Conservation (phyloP, 2,888 invertebrate species). For the Ichneumon xanthorius region DNA sequence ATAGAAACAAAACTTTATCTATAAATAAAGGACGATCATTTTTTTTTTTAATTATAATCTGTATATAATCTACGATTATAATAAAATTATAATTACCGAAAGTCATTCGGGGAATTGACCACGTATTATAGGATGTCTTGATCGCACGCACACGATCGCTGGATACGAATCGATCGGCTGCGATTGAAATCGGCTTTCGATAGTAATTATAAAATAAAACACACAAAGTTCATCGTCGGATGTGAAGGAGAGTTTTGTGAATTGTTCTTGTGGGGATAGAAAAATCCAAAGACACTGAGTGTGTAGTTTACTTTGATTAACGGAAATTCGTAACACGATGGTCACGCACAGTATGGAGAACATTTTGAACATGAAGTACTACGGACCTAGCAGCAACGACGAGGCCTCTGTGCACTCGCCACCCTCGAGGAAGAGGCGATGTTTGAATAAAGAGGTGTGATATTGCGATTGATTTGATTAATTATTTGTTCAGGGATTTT, state of each 20-base stretch:
- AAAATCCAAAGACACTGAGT: neutral
- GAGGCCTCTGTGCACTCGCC: constrained; percentile 77
- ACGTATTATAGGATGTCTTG: constrained; percentile 19
- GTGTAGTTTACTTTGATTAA: constrained; percentile 14
- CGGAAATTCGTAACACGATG: constrained; percentile 71
- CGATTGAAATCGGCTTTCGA: constrained; percentile 6
- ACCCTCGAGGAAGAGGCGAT: constrained; percentile 80
- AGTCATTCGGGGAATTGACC: neutral
- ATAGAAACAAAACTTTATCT: neutral
- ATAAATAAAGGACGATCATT: neutral
- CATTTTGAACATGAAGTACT: constrained; percentile 83
- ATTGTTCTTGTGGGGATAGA: constrained; percentile 15
- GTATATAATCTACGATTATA: neutral
- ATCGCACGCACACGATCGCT: neutral
- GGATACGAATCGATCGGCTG: neutral
- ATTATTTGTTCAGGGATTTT: neutral
- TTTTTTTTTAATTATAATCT: neutral
- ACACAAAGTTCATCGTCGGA: neutral
- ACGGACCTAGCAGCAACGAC: constrained; percentile 76
- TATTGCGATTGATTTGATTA: neutral
- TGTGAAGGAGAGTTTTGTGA: constrained; percentile 2
- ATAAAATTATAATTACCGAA: neutral
- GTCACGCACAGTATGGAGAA: constrained; percentile 84
- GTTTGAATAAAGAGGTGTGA: constrained; percentile 83
- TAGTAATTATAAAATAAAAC: neutral